These are phyloP conservation scores for Crematogaster levior DNA, from an alignment of 2,888 invertebrate genomes.

Conservation along the genomic window DNA sequence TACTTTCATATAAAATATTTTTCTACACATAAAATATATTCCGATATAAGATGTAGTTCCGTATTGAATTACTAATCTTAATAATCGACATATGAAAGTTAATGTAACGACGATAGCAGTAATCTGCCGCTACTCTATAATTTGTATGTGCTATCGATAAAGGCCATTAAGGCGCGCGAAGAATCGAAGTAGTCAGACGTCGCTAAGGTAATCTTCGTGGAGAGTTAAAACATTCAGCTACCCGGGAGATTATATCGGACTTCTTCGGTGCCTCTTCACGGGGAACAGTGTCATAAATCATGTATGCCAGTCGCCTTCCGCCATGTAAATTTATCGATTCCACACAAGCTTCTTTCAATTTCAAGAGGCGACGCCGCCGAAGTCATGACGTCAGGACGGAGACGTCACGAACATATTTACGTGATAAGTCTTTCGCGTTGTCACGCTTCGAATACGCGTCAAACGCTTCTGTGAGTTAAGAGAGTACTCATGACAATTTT, in stretches of 20 bases:
- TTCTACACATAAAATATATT: background rate
- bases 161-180: slow-evolving; percentile 28
- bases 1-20: background rate
- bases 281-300: slow-evolving; percentile 68
- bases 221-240: slow-evolving; percentile 45
- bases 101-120: background rate
- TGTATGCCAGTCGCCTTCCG: slow-evolving; percentile 61
- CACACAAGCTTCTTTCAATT: slow-evolving; percentile 23
- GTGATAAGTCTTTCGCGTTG: background rate
- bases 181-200: slow-evolving; percentile 12
- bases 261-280: slow-evolving; percentile 61
- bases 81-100: background rate
- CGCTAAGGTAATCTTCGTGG: slow-evolving; percentile 4
- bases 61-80: background rate
- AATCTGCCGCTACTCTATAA: background rate
- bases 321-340: slow-evolving; percentile 58
- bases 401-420: background rate
- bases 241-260: slow-evolving; percentile 72
- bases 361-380: slow-evolving; percentile 1
- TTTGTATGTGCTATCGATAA: slow-evolving; percentile 19
- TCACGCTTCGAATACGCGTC: background rate
- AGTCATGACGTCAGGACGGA: background rate
- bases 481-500: background rate
- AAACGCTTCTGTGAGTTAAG: background rate
- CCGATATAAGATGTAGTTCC: background rate